Base-by-base conservation (phyloP, 2,888 invertebrate genomes). In the Caenorhabditis uteleia region DNA sequence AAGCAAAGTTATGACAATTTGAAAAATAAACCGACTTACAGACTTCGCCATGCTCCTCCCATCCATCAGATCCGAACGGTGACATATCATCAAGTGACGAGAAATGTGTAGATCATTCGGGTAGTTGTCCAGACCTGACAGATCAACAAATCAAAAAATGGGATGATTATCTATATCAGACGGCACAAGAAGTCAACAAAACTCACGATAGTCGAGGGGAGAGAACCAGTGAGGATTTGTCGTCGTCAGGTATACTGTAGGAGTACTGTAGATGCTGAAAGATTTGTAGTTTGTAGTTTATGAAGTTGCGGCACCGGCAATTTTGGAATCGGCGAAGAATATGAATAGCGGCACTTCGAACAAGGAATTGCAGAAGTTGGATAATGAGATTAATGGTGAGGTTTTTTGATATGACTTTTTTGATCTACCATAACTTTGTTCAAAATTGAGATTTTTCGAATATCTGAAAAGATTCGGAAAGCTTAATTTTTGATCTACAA, bases 81-180 rank as follows among this genome's bases (percentile, higher is more conserved):
- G 40, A 5, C 3, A 20, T 20, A 5, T 5, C 20, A 7, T 18
- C 38, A 23, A 27, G 39, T 25, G 27, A 49, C 5, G 51, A 51
- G 27, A n/a, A 20, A 10, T 8, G 33, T 21, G 20, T 25, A 29
- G 31, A n/a, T n/a, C n/a, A n/a, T n/a, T n/a, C 12, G 5, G 25
- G 25, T 12, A 36, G 25, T 31, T 48, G 48, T 25, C 42, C 42
- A 5, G 42, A 42, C 21, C 21, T 42, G 36, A 36, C 36, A 18
- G 36, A 68, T 20, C 66, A 76, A 27, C 77, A 78, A 43, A 51
- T 70, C 21, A 49, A 75, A 47, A 62, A 75, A 42, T 78, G 77
- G 77, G 77, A 78, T 49, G 74, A 78, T 33, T 77, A 74, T 42
- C 29, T 70, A 65, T 68, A 67, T 54, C 55, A 70, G 21, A 54